A percentile compares a stretch with the other conserved stretches of the same genome.
These are phyloP conservation scores for Venustoraphidia nigricollis DNA, from an alignment of 2,888 invertebrate genomes.

Conservation along the genomic window DNA sequence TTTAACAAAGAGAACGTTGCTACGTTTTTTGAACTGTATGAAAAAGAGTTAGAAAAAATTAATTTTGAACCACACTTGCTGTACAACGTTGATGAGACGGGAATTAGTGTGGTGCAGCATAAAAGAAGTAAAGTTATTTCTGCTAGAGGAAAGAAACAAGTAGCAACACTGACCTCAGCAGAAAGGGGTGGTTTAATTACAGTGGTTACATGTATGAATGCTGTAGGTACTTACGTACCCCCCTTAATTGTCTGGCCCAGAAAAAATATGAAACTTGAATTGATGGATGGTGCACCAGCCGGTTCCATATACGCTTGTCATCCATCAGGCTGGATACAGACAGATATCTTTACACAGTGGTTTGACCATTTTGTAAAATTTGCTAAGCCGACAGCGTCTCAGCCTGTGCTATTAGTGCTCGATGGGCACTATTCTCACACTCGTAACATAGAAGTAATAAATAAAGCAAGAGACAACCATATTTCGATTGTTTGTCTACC, in stretches of 20 bases:
- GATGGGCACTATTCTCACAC: not conserved
- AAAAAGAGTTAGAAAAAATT: conserved; percentile 13
- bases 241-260: conserved; percentile 22
- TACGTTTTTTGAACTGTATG: conserved; percentile 16
- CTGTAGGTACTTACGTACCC: conserved; percentile 18
- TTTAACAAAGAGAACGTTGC: conserved; percentile 17
- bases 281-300: conserved; percentile 18
- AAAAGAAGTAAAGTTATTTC: conserved; percentile 13
- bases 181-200: conserved; percentile 17
- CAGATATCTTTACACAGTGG: conserved; percentile 19
- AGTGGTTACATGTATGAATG: conserved; percentile 17
- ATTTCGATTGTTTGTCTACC: conserved; percentile 11
- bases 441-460: not conserved
- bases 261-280: conserved; percentile 17
- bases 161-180: conserved; percentile 14
- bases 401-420: not conserved
- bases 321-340: conserved; percentile 20
- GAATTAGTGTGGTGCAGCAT: conserved; percentile 14
- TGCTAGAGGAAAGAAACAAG: conserved; percentile 16
- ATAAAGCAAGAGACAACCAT: conserved; percentile 1
- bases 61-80: conserved; percentile 12
- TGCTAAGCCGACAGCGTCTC: conserved; percentile 1
- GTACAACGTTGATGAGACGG: conserved; percentile 18
- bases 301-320: conserved; percentile 16
- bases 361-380: conserved; percentile 14